Base-by-base conservation (phyloP, 2,888 invertebrate species). In the Tachina fera region DNA sequence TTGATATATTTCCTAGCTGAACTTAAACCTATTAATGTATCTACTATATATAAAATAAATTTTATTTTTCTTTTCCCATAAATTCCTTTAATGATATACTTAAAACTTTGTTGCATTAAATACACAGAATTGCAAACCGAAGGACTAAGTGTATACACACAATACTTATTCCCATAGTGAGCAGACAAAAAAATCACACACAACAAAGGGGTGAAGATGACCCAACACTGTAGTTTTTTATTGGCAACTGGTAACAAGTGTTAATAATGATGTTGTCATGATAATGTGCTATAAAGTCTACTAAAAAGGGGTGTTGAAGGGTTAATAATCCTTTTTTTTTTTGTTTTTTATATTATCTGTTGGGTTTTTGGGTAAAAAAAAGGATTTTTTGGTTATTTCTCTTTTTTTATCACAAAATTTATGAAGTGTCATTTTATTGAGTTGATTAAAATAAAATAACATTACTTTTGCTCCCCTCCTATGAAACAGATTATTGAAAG, bases 261-360 rank as follows among this genome's bases (percentile, higher is more conserved):
- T 80, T 83, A 80, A 83, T 83, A 86, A 86, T 86, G 86, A 86
- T 86, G 86, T 86, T 80, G 86, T 80, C 83, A 75, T 83, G 70
- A 75, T 78, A 79, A 78, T 71, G 65, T 58, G 43, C 65, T 53
- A 78, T 83, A 78, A 72, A 71, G 16, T 77, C 51, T 72, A 53
- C 63, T 77, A 43, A 74, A 72, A 83, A 74, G 76, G 86, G 86
- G 75, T 83, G 86, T 76, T 75, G 83, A 86, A 83, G 86, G 83
- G 83, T 86, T 86, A 86, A 83, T 83, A 51, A 76, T 67, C n/a
- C 58, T 70, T 41, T 51, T 58, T 19, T 31, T 16, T 49, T 70
- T 41, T 51, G 49, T 19, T 31, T 16, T 49, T 61, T 51, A 10
- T 16, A 41, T 82, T 74, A 47, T 60, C 45, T 31, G 47, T 41